These are phyloP conservation scores for Temnopleurus reevesii DNA, from an alignment of 53 echinoderm and acorn worm species.

Conservation along the genomic window DNA sequence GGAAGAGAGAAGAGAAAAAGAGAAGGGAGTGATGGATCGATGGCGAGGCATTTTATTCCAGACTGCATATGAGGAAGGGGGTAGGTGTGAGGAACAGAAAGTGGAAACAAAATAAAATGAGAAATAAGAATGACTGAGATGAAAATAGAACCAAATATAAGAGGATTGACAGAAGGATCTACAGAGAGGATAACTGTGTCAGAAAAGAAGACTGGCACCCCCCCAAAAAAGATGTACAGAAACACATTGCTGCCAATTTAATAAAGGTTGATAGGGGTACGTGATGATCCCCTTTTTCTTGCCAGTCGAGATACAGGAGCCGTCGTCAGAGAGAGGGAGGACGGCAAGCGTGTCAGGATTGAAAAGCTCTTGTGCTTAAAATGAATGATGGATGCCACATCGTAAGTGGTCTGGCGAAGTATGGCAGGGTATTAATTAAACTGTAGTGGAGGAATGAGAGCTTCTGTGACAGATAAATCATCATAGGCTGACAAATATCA, in stretches of 20 bases:
- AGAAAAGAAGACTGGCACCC: too few relatives aligned
- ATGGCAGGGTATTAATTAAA: constrained; percentile 14
- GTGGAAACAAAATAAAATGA: too few relatives aligned
- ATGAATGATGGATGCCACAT: constrained; percentile 13
- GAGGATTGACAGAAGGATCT: too few relatives aligned
- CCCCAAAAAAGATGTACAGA: too few relatives aligned
- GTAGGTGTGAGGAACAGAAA: too few relatives aligned
- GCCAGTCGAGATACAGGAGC: neutral
- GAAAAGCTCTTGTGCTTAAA: neutral
- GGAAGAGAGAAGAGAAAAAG: too few relatives aligned
- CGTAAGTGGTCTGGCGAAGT: constrained; percentile 1
- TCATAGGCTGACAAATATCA: neutral
- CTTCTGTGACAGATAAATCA: neutral
- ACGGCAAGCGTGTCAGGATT: neutral
- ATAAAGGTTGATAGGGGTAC: neutral
- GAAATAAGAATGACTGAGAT: too few relatives aligned
- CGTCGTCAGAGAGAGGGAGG: neutral
- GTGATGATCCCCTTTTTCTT: neutral
- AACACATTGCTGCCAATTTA: neutral
- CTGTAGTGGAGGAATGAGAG: neutral
- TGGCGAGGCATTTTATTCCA: too few relatives aligned
- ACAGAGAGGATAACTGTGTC: too few relatives aligned
- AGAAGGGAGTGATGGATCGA: too few relatives aligned
- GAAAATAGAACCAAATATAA: too few relatives aligned
- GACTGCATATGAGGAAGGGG: too few relatives aligned